Conservation (phyloP, 2,113 vertebrate genomes). For the Catagonus wagneri region DNA sequence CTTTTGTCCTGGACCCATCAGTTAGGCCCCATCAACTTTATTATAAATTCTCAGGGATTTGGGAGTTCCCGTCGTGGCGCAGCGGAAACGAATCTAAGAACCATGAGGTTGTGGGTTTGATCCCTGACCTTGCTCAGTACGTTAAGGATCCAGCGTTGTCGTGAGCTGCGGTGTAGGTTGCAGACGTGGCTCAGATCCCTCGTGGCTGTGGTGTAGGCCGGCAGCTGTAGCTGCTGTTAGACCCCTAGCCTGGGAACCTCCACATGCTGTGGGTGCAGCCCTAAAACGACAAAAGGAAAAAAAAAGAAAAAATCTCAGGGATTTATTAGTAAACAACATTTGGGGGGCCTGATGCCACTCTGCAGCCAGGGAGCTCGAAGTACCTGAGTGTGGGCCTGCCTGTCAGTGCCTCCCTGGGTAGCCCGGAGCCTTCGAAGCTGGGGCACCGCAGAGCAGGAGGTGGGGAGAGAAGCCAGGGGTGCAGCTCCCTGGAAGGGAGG, state of each 20-base stretch:
- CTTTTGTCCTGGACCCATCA: conserved; percentile 69
- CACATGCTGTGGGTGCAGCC: no score
- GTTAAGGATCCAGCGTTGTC: no score
- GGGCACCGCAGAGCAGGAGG: not conserved
- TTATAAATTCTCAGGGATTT: conserved; percentile 81
- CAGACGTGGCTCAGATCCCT: no score
- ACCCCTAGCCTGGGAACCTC: no score
- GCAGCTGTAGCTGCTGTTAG: no score
- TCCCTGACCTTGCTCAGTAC: no score
- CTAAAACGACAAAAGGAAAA: no score
- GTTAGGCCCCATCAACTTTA: conserved; percentile 83
- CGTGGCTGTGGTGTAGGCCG: no score
- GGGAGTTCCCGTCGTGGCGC: no score
- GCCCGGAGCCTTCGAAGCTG: accelerated
- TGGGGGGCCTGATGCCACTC: not conserved
- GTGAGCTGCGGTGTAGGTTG: no score
- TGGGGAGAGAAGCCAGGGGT: not conserved
- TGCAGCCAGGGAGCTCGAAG: not conserved
- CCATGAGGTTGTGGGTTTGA: no score
- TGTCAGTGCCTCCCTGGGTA: not conserved
- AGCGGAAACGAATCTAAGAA: no score
- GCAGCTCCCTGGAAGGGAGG: not conserved
- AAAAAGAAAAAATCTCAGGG: conserved; percentile 79
- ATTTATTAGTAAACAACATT: conserved; percentile 75
- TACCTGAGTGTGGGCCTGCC: not conserved